These are phyloP conservation scores for Calephelis perditalis DNA, from an alignment of 2,888 invertebrate species.

Conservation along the genomic window DNA sequence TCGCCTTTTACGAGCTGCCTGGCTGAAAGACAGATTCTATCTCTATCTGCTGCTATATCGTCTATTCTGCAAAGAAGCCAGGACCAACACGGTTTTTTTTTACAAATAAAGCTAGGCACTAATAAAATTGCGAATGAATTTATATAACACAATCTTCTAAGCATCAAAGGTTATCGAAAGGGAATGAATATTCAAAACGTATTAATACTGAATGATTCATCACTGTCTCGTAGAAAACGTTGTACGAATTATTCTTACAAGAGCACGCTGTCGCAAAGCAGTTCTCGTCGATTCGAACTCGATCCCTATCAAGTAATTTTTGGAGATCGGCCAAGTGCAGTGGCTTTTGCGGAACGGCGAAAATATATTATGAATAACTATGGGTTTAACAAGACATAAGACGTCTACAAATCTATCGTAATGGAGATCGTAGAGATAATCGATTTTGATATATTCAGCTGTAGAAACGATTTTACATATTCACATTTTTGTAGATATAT, in stretches of 20 bases:
- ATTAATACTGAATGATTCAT: constrained; percentile 4
- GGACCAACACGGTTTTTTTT: no score
- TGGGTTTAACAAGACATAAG: constrained; percentile 5
- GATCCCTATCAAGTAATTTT: constrained; percentile 30
- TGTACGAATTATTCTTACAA: constrained; percentile 13
- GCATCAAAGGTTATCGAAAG: background rate
- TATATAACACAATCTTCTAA: no score
- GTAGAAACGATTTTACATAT: no score
- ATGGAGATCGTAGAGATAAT: constrained; percentile 5
- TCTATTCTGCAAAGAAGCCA: no score
- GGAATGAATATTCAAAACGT: constrained; percentile 3
- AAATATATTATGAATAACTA: constrained; percentile 20
- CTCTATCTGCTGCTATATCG: no score
- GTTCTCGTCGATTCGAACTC: constrained; percentile 32
- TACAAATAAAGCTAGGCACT: no score
- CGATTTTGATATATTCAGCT: background rate
- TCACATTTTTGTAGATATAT: no score
- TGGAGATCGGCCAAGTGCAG: constrained; percentile 27
- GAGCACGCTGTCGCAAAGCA: constrained; percentile 22
- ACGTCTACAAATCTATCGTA: constrained; percentile 8
- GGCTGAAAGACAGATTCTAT: no score
- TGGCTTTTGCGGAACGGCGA: constrained; percentile 27
- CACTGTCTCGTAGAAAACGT: background rate
- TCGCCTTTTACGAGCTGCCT: no score
- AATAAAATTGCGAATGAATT: no score